Conservation (phyloP, 2,888 invertebrate species). For the Drosophila rellima region DNA sequence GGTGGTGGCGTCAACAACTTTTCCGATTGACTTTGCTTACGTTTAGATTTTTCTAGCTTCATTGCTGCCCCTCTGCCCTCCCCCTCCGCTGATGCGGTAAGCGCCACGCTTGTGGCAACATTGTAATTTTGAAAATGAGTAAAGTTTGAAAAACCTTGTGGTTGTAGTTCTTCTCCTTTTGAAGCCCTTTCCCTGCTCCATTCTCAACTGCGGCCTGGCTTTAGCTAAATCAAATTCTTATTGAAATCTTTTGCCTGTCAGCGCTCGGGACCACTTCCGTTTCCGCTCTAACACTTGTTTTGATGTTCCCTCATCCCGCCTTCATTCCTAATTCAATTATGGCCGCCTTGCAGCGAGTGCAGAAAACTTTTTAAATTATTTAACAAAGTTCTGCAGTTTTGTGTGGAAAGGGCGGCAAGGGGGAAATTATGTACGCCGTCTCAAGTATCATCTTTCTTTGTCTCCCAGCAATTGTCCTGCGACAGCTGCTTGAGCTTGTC, state of each 20-base stretch:
- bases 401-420: not conserved
- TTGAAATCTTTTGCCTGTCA: slow-evolving; percentile 58
- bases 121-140: slow-evolving; percentile 84
- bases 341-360: slow-evolving; percentile 53
- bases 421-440: slow-evolving; percentile 65
- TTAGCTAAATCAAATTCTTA: slow-evolving; percentile 75
- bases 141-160: slow-evolving; percentile 83
- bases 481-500: slow-evolving; percentile 37
- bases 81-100: slow-evolving; percentile 55
- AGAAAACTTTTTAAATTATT: slow-evolving; percentile 75
- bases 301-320: slow-evolving; percentile 32
- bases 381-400: slow-evolving; percentile 58
- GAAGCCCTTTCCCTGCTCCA: not conserved
- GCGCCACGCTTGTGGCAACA: slow-evolving; percentile 78
- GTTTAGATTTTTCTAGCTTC: slow-evolving; percentile 80
- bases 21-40: slow-evolving; percentile 83
- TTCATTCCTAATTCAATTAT: slow-evolving; percentile 61
- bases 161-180: slow-evolving; percentile 31
- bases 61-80: slow-evolving; percentile 15
- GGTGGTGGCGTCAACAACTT: slow-evolving; percentile 72
- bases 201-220: slow-evolving; percentile 66
- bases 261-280: slow-evolving; percentile 63
- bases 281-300: slow-evolving; percentile 81
- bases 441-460: slow-evolving; percentile 77
- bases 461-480: slow-evolving; percentile 49